Conservation (phyloP, 2,113 vertebrate species). For the Rousettus leschenaultii region DNA sequence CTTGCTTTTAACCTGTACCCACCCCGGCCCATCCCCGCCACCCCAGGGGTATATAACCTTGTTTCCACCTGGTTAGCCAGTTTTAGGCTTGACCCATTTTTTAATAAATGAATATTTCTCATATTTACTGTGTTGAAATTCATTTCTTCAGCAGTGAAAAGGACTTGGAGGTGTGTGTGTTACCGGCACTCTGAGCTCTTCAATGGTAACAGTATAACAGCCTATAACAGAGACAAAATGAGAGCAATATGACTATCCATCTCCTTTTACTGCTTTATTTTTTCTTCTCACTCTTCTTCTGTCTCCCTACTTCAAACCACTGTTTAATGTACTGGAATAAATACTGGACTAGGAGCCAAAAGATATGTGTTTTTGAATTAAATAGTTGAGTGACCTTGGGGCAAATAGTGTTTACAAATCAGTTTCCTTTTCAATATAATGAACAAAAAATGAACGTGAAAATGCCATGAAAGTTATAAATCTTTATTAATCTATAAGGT, state of each 20-base stretch:
- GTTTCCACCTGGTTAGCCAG: too few species aligned
- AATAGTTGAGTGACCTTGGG: constrained; percentile 38
- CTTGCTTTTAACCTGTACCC: too few species aligned
- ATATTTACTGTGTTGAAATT: too few species aligned
- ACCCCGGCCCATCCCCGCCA: too few species aligned
- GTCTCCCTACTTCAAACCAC: not conserved
- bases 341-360: not conserved
- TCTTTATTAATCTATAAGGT: constrained; percentile 49
- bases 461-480: constrained; percentile 46
- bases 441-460: constrained; percentile 1
- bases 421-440: constrained; percentile 39
- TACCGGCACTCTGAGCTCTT: too few species aligned
- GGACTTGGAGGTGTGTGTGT: too few species aligned
- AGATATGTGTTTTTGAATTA: not conserved
- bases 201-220: not conserved
- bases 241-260: not conserved
- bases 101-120: too few species aligned
- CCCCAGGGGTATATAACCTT: too few species aligned
- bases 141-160: too few species aligned
- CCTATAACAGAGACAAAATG: not conserved
- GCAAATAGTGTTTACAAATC: constrained; percentile 54
- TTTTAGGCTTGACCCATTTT: too few species aligned
- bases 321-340: constrained; percentile 49
- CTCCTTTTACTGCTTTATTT: not conserved
- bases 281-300: not conserved